These are phyloP conservation scores for Hippasteria phrygiana DNA, from an alignment of 53 echinoderm and acorn worm genomes.

Conservation along the genomic window DNA sequence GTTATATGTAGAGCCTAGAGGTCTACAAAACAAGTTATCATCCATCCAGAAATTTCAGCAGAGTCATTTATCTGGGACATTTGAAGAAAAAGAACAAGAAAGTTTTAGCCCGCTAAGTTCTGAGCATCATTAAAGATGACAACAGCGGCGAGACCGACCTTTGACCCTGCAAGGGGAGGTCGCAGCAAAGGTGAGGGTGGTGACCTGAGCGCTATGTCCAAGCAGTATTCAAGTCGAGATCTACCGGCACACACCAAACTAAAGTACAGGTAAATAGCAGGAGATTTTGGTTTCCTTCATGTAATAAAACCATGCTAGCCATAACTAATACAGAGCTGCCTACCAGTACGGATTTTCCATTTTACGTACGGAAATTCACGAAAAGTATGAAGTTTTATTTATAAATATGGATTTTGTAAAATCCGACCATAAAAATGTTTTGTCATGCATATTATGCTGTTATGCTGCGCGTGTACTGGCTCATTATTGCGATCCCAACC, in stretches of 20 bases:
- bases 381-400: no score
- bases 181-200: slow-evolving; percentile 93
- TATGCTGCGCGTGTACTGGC: no score
- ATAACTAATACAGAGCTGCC: no score
- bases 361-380: no score
- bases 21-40: background rate
- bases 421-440: no score
- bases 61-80: background rate
- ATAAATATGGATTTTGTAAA: no score
- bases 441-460: no score
- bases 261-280: slow-evolving; percentile 86
- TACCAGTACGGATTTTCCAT: no score
- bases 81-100: background rate
- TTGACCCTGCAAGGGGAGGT: slow-evolving; percentile 94
- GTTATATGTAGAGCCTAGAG: background rate
- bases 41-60: background rate
- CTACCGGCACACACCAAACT: slow-evolving; percentile 94
- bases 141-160: slow-evolving; percentile 97
- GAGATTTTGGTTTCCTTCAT: background rate
- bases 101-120: background rate
- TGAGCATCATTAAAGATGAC: slow-evolving; percentile 78
- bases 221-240: slow-evolving; percentile 98
- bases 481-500: no score
- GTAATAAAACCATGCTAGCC: no score
- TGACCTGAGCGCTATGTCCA: slow-evolving; percentile 94